Evolutionary conservation across 1,140 invertebrate genomes (phyloP), one percentile per base, ranked within the genome.

Genomic region (Chrysoperla carnea): DNA sequence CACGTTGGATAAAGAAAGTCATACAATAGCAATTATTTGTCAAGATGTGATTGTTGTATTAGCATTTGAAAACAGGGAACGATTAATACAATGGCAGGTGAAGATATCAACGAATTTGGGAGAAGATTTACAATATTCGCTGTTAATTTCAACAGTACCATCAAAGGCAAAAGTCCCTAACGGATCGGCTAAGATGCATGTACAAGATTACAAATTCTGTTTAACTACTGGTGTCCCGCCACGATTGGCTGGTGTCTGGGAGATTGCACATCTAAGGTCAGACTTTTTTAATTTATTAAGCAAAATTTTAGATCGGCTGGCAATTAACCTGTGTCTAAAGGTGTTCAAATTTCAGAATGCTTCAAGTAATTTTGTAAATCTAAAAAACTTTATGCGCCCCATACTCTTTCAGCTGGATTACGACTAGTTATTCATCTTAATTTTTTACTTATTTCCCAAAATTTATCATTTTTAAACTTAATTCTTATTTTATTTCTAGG

Each of bases 21-120:
- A 91, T 59, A 91, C 88, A 1, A 75, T 93, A 50, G 85, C 86
- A 8, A 82, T 93, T 46, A 78, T 93, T 44, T 93, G 89, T 55
- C 81, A 87, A 58, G 87, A 91, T 52, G 75, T 88, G n/a, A 81
- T 77, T 11, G 81, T 87, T 3, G 77, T 91, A 1, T 63, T 92
- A 27, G 86, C 87, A 0, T 91, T 92, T 59, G 86, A 91, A 52
- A 86, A 78, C 8, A 67, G 86, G 49, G 88, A 94, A 63, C 65
- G 79, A 40, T 67, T 93, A 11, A 86, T 91, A 49, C 78, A 89
- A 52, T 94, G 89, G 87, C 84, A 89, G 59, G 79, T 78, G 6
- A 78, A 85, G 51, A 78, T 88, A 55, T 75, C 72, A 50, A 79
- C 69, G 56, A 84, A 83, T 57, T 61, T 91, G 11, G 84, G 84